Base-by-base conservation (phyloP, 2,888 invertebrate genomes). In the Machimus atricapillus region DNA sequence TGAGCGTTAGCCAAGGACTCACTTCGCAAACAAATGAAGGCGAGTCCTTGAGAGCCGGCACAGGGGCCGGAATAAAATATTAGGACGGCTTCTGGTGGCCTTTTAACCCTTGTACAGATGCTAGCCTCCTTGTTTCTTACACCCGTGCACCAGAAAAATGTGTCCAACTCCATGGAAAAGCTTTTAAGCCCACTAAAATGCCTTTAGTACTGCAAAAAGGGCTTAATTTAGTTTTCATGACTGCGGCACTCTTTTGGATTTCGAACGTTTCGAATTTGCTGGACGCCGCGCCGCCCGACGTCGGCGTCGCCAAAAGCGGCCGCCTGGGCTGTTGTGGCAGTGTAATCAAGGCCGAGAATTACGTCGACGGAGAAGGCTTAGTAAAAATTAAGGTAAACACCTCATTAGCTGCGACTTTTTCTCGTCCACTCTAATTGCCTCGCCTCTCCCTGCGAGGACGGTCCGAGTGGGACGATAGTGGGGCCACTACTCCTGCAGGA, bases 51-150 rank as follows among this genome's bases (percentile, higher is more conserved):
- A 66, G 52, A 14, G 52, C 14, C 14, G 40, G 66, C 79, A 31
- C 82, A 58, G 58, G 1, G 37, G 46, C 58, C 58, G 34, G 37
- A 58, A 76, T 76, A 76, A 76, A 31, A 66, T 31, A 58, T 82
- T 34, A 37, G 56, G 52, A 14, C 34, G 58, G 58, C 82, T 34
- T 82, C 58, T 82, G 58, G 58, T 40, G 58, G 82, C 31, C 82
- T 66, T 58, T 82, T 82, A 82, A 66, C 66, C 82, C 82, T 82
- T 82, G 58, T 82, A 58, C 82, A 82, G 79, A 79, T 66, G 66
- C 37, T 82, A 16, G 52, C 58, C 40, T 82, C 34, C 34, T 82
- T 58, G 66, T 58, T 37, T 58, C 37, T 82, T 34, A 58, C 27
- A 27, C 40, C 23, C n/a, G 34, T 37, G 23, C 14, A 19, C 4